These are phyloP conservation scores for Amphiprion percula DNA, from an alignment of 2,113 vertebrate species.

Conservation along the genomic window DNA sequence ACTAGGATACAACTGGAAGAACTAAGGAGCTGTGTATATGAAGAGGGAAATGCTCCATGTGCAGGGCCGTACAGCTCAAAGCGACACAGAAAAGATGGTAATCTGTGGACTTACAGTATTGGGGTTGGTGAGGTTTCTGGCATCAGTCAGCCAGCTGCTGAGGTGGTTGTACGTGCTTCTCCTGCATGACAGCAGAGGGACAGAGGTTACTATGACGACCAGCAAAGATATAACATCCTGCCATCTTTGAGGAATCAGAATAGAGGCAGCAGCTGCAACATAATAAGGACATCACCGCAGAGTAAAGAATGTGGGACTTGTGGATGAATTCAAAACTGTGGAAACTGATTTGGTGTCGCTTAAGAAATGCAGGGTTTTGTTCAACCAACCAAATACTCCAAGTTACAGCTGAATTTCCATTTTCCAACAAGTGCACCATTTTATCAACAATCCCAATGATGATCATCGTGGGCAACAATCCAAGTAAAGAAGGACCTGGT, in stretches of 20 bases:
- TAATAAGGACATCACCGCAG: neutral
- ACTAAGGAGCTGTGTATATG: neutral
- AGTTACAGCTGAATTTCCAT: no score
- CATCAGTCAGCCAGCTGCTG: constrained; percentile 99
- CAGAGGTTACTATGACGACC: constrained; percentile 51
- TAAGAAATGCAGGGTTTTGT: no score
- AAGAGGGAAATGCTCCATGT: neutral
- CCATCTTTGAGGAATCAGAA: constrained; percentile 10
- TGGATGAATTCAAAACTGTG: neutral
- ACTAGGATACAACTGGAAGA: neutral
- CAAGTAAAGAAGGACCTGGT: no score
- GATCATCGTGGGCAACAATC: no score
- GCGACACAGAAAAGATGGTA: neutral
- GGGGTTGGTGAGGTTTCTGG: constrained; percentile 99
- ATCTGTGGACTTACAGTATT: constrained; percentile 92
- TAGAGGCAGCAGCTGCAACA: constrained; percentile 25
- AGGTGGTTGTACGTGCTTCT: constrained; percentile 99
- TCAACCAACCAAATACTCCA: no score
- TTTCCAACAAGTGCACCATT: no score
- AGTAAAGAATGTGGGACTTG: neutral
- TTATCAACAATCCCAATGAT: no score
- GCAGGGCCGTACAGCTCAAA: no score
- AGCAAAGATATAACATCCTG: constrained; percentile 17
- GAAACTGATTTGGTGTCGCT: no score
- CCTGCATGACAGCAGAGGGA: constrained; percentile 79